phyloP scores from a whole-genome alignment of 2,113 vertebrate genomes.

The Sula dactylatra region DNA sequence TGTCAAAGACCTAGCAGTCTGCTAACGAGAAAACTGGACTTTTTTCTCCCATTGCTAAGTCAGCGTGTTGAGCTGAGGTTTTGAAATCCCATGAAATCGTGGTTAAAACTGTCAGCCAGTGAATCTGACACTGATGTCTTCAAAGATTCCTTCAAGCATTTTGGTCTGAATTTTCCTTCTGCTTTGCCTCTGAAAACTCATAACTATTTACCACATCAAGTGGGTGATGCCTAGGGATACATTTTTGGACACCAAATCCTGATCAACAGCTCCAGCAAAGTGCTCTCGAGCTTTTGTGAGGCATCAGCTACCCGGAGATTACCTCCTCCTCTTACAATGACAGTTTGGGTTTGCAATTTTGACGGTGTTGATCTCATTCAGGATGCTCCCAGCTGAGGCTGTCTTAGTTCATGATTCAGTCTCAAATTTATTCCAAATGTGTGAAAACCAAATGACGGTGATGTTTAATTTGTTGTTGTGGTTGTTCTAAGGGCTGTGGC shows the following conservation, averaged over 20 bases:
- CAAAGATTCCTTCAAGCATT: neutral
- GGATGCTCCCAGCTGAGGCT: neutral
- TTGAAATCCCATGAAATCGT: neutral
- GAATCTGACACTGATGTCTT: neutral
- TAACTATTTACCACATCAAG: neutral
- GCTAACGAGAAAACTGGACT: neutral
- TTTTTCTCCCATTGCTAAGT: neutral
- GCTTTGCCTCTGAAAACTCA: neutral
- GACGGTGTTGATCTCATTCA: neutral
- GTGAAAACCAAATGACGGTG: neutral
- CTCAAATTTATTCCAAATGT: constrained; percentile 24
- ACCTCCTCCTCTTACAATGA: accelerated
- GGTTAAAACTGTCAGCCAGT: neutral
- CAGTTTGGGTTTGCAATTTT: neutral
- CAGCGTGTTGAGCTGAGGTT: neutral
- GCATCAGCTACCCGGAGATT: neutral
- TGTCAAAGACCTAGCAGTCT: neutral
- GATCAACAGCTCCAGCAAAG: neutral
- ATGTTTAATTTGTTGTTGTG: neutral
- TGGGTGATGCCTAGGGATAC: neutral
- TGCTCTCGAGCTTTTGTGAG: neutral
- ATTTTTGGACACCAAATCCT: neutral
- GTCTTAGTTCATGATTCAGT: neutral
- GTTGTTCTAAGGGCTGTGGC: neutral
- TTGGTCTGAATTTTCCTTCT: neutral